phyloP scores from a whole-genome alignment of 2,797 vertebrate genomes.

The Natrix natrix region DNA sequence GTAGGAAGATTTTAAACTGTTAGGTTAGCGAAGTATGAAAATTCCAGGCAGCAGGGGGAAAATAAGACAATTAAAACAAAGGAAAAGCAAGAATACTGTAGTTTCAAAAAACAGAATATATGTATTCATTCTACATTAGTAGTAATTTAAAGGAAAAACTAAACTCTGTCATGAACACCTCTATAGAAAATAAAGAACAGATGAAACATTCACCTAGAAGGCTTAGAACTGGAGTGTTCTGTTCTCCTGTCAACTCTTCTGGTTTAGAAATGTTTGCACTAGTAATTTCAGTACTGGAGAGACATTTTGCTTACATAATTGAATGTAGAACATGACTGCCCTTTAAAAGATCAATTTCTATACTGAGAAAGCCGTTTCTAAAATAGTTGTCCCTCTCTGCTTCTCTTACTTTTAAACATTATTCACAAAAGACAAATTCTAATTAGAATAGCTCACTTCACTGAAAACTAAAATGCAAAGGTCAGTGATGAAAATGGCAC shows the following conservation, averaged over 20 bases:
- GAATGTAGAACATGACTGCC: slow-evolving; percentile 28
- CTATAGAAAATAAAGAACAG: not conserved
- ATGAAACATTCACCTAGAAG: not conserved
- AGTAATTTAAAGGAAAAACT: not conserved
- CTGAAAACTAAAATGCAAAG: not conserved
- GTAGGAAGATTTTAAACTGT: not conserved
- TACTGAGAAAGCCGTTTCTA: not conserved
- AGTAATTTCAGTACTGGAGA: slow-evolving; percentile 1
- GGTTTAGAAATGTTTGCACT: not conserved
- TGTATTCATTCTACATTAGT: not conserved
- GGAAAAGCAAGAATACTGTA: not conserved
- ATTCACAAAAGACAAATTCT: slow-evolving; percentile 12
- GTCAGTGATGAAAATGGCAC: not conserved
- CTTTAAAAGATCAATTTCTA: slow-evolving; percentile 13
- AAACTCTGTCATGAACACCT: not conserved
- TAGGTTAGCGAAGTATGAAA: not conserved
- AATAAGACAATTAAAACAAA: not conserved
- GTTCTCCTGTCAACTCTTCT: not conserved
- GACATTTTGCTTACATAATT: slow-evolving; percentile 16
- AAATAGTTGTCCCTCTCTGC: slow-evolving; percentile 21
- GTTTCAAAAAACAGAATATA: not conserved
- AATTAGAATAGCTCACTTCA: slow-evolving; percentile 24
- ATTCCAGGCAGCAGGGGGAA: not conserved
- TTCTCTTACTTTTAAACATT: slow-evolving; percentile 12
- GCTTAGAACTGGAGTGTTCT: not conserved